Evolutionary conservation across 2,888 invertebrate species (phyloP).

Genomic region (Tetragnatha montana): DNA sequence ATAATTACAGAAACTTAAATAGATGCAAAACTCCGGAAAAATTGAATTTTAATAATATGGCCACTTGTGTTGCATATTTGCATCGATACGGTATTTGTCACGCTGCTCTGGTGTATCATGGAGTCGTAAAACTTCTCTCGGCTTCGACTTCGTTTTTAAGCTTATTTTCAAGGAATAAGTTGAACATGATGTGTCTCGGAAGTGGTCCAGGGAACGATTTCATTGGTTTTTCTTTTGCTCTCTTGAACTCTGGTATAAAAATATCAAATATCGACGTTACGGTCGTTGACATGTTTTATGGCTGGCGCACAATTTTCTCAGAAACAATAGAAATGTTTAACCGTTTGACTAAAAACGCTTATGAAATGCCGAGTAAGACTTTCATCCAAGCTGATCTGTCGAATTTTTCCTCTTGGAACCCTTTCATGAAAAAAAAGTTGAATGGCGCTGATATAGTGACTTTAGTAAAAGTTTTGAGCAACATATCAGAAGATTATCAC

Average conservation of each 20-base stretch:
- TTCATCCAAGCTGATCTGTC: conserved; percentile 13
- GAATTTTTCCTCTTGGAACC: not conserved
- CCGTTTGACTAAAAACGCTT: not conserved
- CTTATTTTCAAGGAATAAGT: not conserved
- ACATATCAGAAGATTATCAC: conserved; percentile 8
- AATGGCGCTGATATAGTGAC: not conserved
- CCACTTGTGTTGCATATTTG: conserved; percentile 31
- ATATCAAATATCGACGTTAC: not conserved
- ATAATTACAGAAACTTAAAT: not conserved
- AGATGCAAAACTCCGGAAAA: not conserved
- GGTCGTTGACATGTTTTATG: conserved; percentile 3
- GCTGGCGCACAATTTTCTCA: not conserved
- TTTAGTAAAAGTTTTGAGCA: conserved; percentile 15
- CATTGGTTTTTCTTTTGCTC: not conserved
- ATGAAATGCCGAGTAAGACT: not conserved
- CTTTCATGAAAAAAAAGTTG: not conserved
- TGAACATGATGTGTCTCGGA: conserved; percentile 14
- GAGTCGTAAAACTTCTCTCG: not conserved
- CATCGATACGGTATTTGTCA: conserved; percentile 33
- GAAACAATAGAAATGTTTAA: not conserved
- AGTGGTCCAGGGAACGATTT: conserved; percentile 19
- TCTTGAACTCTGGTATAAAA: not conserved
- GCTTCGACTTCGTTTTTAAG: not conserved
- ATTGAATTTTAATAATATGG: conserved; percentile 1
- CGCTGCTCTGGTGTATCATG: conserved; percentile 15